Evolutionary conservation across 1,140 invertebrate genomes (phyloP).

Genomic region (Pogonomyrmex californicus): DNA sequence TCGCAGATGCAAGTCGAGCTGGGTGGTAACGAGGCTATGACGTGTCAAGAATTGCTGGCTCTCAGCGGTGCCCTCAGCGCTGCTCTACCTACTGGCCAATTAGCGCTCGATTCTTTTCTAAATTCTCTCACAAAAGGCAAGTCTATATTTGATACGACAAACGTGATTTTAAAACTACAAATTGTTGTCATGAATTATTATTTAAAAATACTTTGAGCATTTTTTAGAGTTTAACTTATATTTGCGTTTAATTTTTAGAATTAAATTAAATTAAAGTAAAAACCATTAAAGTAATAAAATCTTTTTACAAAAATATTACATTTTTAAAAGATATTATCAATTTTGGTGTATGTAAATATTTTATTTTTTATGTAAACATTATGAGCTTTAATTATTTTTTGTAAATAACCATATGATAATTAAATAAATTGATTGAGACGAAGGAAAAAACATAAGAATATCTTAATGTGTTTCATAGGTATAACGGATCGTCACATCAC

Average conservation of each 20-base stretch:
- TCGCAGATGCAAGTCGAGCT: slow-evolving; percentile 86
- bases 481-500: slow-evolving; percentile 81
- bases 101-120: slow-evolving; percentile 93
- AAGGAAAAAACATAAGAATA: neutral
- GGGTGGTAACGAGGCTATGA: slow-evolving; percentile 90
- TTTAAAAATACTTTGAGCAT: neutral
- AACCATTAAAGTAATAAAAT: neutral
- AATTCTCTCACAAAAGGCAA: slow-evolving; percentile 92
- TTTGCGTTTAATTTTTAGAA: neutral
- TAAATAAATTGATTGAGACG: neutral
- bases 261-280: neutral
- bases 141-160: neutral
- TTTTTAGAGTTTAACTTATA: neutral
- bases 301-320: neutral
- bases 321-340: neutral
- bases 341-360: neutral
- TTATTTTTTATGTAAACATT: neutral
- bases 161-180: neutral
- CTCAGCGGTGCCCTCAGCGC: slow-evolving; percentile 96
- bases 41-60: slow-evolving; percentile 96
- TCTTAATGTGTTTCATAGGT: slow-evolving; percentile 64
- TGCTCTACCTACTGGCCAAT: slow-evolving; percentile 95
- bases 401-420: too few relatives aligned
- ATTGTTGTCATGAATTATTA: neutral
- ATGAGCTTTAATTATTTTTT: too few relatives aligned